Conservation (phyloP, 2,113 vertebrate species). For the Corydoras maculifer region DNA sequence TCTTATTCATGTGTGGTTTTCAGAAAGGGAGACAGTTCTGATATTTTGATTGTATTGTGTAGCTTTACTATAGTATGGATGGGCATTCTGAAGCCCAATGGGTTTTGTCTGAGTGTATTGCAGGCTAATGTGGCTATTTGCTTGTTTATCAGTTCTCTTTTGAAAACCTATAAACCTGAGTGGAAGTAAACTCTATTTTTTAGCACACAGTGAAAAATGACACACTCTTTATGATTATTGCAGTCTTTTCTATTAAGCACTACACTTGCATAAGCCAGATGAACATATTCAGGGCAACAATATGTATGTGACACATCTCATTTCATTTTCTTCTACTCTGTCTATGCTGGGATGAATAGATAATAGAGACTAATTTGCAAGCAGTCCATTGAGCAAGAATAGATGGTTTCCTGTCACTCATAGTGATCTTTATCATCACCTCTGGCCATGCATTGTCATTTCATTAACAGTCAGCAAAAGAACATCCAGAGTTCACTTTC, state of each 20-base stretch:
- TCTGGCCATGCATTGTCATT: slow-evolving; percentile 51
- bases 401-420: slow-evolving; percentile 21
- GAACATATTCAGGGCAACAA: slow-evolving; percentile 56
- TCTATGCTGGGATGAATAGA: slow-evolving; percentile 13
- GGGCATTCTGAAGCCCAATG: neutral
- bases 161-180: slow-evolving; percentile 29
- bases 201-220: slow-evolving; percentile 45
- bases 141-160: slow-evolving; percentile 19
- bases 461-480: slow-evolving; percentile 48
- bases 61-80: neutral
- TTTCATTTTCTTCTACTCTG: neutral
- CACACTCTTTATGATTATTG: slow-evolving; percentile 61
- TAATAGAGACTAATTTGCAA: slow-evolving; percentile 17
- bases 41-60: neutral
- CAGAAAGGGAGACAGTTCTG: too few species aligned
- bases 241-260: slow-evolving; percentile 56
- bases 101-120: too few species aligned
- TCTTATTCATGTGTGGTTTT: too few species aligned
- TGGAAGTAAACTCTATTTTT: slow-evolving; percentile 40
- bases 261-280: slow-evolving; percentile 54
- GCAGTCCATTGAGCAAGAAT: slow-evolving; percentile 6
- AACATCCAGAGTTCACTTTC: slow-evolving; percentile 34
- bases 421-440: slow-evolving; percentile 38
- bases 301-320: slow-evolving; percentile 56
- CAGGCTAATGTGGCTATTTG: too few species aligned